These are phyloP conservation scores for Elysia crispata DNA, from an alignment of 2,888 invertebrate species.

Conservation along the genomic window DNA sequence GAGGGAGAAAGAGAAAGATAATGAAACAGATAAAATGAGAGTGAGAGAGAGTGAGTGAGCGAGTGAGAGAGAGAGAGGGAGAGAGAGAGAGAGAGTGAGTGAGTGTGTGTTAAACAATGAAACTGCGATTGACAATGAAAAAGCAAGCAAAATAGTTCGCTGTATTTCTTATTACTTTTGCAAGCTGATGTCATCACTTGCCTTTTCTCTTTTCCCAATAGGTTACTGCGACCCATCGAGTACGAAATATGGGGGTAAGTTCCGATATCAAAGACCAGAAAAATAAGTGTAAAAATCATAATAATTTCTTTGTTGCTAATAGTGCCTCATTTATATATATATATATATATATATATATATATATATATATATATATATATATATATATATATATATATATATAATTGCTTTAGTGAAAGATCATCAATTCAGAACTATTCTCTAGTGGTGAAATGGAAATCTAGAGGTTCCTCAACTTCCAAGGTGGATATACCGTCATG, in stretches of 20 bases:
- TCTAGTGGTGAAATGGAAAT: no score
- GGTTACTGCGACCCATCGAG: conserved; percentile 5
- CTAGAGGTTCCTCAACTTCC: no score
- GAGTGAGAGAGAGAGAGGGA: conserved; percentile 19
- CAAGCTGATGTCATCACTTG: not conserved
- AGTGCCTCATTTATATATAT: no score
- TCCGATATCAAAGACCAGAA: not conserved
- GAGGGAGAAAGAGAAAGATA: not conserved
- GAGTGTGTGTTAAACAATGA: not conserved
- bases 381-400: no score
- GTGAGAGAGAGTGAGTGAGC: conserved; percentile 6
- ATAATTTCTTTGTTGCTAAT: no score
- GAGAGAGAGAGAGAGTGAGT: conserved; percentile 12
- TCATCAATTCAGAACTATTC: no score
- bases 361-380: no score
- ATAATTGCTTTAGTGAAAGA: no score
- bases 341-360: no score
- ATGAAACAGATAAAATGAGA: conserved; percentile 6
- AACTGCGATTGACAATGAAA: no score
- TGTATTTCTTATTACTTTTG: not conserved
- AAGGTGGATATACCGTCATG: no score
- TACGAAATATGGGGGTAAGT: not conserved
- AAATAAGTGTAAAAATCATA: not conserved
- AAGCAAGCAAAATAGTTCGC: not conserved
- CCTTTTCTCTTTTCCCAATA: no score